Evolutionary conservation across 2,888 invertebrate species (phyloP), one percentile per base, ranked within the genome.

Genomic region (Scaptodrosophila latifasciaeformis): DNA sequence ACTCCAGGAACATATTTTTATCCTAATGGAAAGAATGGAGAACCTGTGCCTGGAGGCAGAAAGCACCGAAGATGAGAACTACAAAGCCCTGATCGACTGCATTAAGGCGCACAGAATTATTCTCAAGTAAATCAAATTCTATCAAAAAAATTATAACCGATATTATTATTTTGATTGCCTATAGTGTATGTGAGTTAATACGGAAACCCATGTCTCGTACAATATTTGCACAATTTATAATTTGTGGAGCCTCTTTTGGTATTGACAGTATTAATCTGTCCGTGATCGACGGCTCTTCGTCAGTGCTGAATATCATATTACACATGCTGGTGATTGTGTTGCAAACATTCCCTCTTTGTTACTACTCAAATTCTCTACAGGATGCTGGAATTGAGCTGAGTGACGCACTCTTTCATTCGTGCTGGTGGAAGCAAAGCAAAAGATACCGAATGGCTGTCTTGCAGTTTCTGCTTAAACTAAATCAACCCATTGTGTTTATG

Each of bases 271-370:
- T 62, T 9, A 62, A 62, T 10, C 35, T 62, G 42, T 24, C 54
- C 1, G 13, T 39, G 1, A 58, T 62, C 7, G 48, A 50, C 15
- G 62, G 58, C 17, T 46, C 58, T 17, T 62, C 62, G 6, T 49
- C 53, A 2, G 57, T 45, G 6, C 48, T 62, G 9, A 49, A 47
- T 4, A 62, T 54, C 2, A 18, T 58, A 0, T 47, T 37, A 17
- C 62, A 62, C 24, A 35, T 62, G 9, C 31, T 62, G 48, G 62
- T 54, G 1, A 62, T 62, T 1, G 37, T 62, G 1, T 7, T 62
- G 39, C 62, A 62, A 29, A 58, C 62, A 0, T 62, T 62, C 24
- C 62, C 62, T 1, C 54, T 62, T 1, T 62, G 62, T 12, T 62
- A 58, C 13, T 62, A 54, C 17, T 62, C 62, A 48, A 62, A 62